Percentiles rank a stretch among this genome's conserved stretches.
phyloP scores from a whole-genome alignment of 2,113 vertebrate species.

The Ailuropoda melanoleuca region DNA sequence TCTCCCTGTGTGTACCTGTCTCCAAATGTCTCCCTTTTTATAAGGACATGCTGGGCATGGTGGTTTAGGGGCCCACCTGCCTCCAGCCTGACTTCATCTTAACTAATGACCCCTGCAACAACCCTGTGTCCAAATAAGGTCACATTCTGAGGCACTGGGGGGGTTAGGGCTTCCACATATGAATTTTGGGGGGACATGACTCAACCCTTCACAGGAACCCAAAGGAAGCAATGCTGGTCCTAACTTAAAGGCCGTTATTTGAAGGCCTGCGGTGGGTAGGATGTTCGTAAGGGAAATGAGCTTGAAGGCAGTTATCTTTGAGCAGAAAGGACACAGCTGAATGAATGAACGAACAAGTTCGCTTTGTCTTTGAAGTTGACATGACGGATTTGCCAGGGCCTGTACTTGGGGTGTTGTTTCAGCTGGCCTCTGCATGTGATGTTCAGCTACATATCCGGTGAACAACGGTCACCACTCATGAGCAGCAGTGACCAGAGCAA shows the following conservation, averaged over 20 bases:
- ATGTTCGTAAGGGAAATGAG: slow-evolving; percentile 3
- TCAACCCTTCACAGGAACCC: slow-evolving; percentile 3
- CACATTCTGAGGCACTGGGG: neutral
- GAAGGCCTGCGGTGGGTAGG: neutral
- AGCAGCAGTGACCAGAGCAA: neutral
- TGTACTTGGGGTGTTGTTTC: slow-evolving; percentile 40
- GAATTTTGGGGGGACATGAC: neutral
- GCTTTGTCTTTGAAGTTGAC: slow-evolving; percentile 56
- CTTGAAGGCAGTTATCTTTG: slow-evolving; percentile 33
- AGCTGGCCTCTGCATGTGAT: neutral
- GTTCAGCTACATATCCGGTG: slow-evolving; percentile 25
- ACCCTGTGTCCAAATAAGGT: neutral
- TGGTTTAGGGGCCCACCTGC: neutral
- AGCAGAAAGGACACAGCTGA: slow-evolving; percentile 20
- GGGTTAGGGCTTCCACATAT: neutral
- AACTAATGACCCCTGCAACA: neutral
- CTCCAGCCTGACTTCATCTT: neutral
- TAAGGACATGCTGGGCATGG: neutral
- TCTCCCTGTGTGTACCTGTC: neutral
- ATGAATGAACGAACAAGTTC: slow-evolving; percentile 37
- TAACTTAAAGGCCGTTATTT: slow-evolving; percentile 26
- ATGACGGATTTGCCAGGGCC: neutral
- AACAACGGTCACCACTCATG: neutral
- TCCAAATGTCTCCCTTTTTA: neutral
- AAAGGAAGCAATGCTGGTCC: neutral